Percentiles rank a stretch among this genome's conserved stretches.
Conservation (phyloP, 2,113 vertebrate species). For the Murina feae region DNA sequence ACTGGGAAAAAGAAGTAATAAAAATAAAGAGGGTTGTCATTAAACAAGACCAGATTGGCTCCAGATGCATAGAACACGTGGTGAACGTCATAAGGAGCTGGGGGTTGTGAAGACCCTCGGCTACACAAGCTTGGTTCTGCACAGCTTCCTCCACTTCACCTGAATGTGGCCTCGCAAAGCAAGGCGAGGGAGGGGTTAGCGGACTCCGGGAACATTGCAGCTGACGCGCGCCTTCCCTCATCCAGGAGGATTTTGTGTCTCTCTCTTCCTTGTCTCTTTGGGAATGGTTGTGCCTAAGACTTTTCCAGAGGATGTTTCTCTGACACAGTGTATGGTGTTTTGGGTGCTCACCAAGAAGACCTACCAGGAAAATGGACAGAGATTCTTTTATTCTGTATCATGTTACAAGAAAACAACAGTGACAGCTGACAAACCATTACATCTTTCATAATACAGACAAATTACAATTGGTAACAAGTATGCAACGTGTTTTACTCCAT, state of each 20-base stretch:
- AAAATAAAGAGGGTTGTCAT: not conserved
- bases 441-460: slow-evolving; percentile 95
- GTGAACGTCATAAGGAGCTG: not conserved
- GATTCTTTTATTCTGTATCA: slow-evolving; percentile 91
- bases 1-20: not conserved
- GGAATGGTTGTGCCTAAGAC: not conserved
- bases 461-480: slow-evolving; percentile 93
- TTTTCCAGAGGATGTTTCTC: not conserved
- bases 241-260: not conserved
- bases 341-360: slow-evolving; percentile 38
- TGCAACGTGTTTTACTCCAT: slow-evolving; percentile 88
- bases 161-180: not conserved
- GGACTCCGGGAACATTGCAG: not conserved
- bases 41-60: not conserved
- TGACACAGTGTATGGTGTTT: not conserved
- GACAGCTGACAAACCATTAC: slow-evolving; percentile 94
- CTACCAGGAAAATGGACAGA: slow-evolving; percentile 65
- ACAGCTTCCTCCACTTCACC: not conserved
- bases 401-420: slow-evolving; percentile 95
- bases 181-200: not conserved
- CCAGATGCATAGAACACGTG: not conserved
- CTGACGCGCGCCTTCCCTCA: not conserved
- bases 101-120: not conserved
- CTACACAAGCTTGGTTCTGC: not conserved
- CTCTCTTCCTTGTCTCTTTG: not conserved